Base-by-base conservation (phyloP, 1,140 invertebrate species). In the Bicyclus anynana region DNA sequence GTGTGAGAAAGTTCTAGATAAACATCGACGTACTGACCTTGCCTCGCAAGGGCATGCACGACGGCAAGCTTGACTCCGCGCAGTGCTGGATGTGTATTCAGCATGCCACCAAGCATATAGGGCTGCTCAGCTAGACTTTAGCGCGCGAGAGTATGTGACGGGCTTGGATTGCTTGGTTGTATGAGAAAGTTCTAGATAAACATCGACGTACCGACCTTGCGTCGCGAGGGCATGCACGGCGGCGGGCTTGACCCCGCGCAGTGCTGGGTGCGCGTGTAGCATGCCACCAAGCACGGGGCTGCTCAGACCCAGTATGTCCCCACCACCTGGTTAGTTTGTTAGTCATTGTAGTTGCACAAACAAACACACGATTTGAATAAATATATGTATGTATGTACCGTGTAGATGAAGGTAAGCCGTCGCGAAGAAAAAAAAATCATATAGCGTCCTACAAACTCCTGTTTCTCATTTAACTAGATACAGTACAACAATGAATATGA, bases 41-140 rank as follows among this genome's bases (percentile, higher is more conserved):
- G 85, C 82, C 80, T 78, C 35, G 88, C 83, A 21, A 89, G 69
- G 20, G 86, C 81, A 63, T 88, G 87, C 17, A 89, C 80, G 2
- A 85, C 69, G 2, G 83, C 86, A 12, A 89, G 86, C 72, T 91
- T 91, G 10, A 91, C 87, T 20, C 90, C 91, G 27, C 91, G 81
- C 48, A 92, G 72, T 0, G 91, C 91, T 0, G 91, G 91, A 72
- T 91, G 90, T 2, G 91, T 90, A 52, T 91, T 84, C 38, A 90
- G 80, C 52, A 89, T 88, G 0, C 80, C 80, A 18, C 84, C 82
- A 38, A 84, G 69, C 47, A 82, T n/a, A n/a, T n/a, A 26, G 80
- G 83, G 58, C 74, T 83, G 55, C 70, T 74, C 59, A 84, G 64
- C n/a, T n/a, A n/a, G n/a, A n/a, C n/a, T n/a, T n/a, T n/a, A n/a